phyloP scores from a whole-genome alignment of 2,113 vertebrate genomes.

The Dromaius novaehollandiae region DNA sequence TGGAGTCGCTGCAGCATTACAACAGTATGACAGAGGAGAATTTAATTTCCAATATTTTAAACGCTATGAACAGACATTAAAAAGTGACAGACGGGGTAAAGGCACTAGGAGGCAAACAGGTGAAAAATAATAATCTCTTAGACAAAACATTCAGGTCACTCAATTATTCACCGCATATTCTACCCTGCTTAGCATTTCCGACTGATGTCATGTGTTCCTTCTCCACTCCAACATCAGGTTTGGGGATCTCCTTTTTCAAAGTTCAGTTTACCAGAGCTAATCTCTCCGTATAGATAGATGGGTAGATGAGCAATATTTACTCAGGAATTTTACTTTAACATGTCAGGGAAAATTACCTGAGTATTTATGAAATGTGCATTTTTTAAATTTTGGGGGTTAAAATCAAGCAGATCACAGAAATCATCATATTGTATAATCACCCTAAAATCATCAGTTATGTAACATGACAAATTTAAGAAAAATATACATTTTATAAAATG shows the following conservation, averaged over 20 bases:
- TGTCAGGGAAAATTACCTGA: not conserved
- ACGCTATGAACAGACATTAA: not conserved
- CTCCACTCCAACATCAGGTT: not conserved
- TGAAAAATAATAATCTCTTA: not conserved
- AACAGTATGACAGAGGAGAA: not conserved
- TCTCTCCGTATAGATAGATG: not conserved
- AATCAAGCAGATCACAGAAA: not conserved
- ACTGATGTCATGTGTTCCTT: not conserved
- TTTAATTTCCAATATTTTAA: not conserved
- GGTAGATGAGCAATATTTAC: not conserved
- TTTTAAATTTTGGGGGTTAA: not conserved
- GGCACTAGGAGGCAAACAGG: not conserved
- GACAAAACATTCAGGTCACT: not conserved
- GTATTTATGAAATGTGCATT: not conserved
- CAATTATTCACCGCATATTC: not conserved
- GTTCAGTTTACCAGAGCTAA: not conserved
- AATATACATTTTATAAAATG: not conserved
- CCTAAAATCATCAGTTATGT: not conserved
- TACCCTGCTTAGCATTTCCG: not conserved
- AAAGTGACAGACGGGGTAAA: not conserved
- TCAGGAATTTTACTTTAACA: slow-evolving; percentile 7
- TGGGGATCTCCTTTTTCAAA: not conserved
- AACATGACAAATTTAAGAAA: slow-evolving; percentile 20
- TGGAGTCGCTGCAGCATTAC: not conserved
- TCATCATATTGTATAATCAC: not conserved